Evolutionary conservation across 2,888 invertebrate genomes (phyloP).

Genomic region (Gibbula magus): DNA sequence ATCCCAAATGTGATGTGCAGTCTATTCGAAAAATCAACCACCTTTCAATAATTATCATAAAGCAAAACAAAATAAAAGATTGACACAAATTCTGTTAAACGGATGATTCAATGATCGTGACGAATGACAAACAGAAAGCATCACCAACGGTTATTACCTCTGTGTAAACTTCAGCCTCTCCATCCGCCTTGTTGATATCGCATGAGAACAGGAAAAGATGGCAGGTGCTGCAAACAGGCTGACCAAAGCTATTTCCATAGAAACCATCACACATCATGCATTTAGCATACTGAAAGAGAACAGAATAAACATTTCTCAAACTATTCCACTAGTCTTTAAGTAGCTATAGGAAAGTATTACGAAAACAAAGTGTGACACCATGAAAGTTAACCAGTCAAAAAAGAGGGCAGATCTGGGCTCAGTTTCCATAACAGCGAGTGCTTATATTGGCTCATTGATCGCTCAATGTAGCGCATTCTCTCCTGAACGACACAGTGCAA

Average conservation of each 20-base stretch:
- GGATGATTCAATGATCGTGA: background rate
- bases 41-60: no score
- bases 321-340: background rate
- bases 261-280: conserved; percentile 93
- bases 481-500: no score
- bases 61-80: no score
- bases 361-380: background rate
- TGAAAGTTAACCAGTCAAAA: background rate
- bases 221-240: conserved; percentile 93
- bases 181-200: conserved; percentile 77
- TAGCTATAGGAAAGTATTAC: background rate
- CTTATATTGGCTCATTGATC: no score
- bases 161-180: conserved; percentile 60
- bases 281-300: conserved; percentile 79
- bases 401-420: background rate
- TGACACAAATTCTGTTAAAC: background rate
- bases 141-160: conserved; percentile 45
- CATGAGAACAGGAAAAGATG: conserved; percentile 94
- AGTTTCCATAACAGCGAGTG: no score
- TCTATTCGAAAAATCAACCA: no score
- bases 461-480: no score
- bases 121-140: background rate
- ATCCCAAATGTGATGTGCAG: no score
- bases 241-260: conserved; percentile 92
- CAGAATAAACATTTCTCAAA: background rate